Percentiles rank a stretch among this genome's conserved stretches.
These are phyloP conservation scores for Mesaphorura yosii DNA, from an alignment of 1,140 invertebrate genomes.

Conservation along the genomic window DNA sequence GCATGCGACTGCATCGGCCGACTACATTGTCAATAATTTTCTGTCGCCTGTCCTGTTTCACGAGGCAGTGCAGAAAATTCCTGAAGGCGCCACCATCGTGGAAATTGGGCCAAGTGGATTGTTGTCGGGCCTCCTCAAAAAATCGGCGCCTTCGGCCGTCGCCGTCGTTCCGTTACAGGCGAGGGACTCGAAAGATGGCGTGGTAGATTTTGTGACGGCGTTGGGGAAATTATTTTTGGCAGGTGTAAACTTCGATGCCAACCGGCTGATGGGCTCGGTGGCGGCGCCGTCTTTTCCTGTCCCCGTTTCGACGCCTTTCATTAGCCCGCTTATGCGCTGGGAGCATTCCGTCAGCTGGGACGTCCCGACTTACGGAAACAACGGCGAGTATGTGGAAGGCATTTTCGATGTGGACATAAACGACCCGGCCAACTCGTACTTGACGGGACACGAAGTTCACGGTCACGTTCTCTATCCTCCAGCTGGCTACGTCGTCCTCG, in stretches of 20 bases:
- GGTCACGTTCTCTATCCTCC: conserved; percentile 88
- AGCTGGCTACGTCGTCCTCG: conserved; percentile 69
- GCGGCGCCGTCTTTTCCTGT: background rate
- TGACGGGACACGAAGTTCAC: conserved; percentile 84
- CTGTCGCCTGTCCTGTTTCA: conserved; percentile 59
- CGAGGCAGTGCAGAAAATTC: conserved; percentile 61
- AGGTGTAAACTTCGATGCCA: conserved; percentile 40
- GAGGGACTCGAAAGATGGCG: conserved; percentile 51
- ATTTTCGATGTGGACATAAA: background rate
- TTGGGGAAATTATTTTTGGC: conserved; percentile 70
- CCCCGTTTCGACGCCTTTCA: background rate
- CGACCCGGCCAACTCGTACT: conserved; percentile 47
- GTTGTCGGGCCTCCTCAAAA: conserved; percentile 75
- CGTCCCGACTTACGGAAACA: background rate
- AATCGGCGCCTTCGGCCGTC: conserved; percentile 46
- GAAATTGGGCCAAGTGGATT: conserved; percentile 88
- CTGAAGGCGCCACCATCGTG: conserved; percentile 73
- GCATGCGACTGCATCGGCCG: conserved; percentile 70
- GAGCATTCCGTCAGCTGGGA: background rate
- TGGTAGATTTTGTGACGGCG: conserved; percentile 53
- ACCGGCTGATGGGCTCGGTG: background rate
- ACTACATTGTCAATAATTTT: conserved; percentile 93
- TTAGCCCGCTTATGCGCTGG: background rate
- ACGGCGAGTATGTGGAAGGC: background rate
- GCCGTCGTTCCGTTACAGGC: conserved; percentile 66